phyloP scores from a whole-genome alignment of 1,140 invertebrate species.

The Heliconius himera region DNA sequence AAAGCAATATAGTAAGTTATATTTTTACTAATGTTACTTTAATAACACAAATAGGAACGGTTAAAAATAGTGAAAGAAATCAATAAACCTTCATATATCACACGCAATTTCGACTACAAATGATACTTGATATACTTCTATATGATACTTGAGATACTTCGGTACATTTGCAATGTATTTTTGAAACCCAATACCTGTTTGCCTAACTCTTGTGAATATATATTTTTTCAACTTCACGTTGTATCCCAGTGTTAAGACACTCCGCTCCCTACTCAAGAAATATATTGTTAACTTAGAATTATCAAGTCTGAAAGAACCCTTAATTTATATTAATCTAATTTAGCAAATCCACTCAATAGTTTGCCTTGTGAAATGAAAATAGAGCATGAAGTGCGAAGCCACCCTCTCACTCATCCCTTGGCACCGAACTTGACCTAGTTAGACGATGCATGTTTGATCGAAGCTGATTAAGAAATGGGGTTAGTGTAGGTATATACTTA shows the following conservation, averaged over 20 bases:
- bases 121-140: no score
- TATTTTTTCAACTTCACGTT: no score
- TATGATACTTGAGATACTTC: no score
- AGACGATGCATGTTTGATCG: conserved; percentile 41
- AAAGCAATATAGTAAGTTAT: background rate
- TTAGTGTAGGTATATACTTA: conserved; percentile 38
- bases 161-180: background rate
- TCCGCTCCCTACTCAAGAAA: no score
- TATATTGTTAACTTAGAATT: background rate
- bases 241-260: no score
- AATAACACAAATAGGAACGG: no score
- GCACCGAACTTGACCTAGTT: conserved; percentile 45
- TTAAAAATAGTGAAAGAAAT: background rate
- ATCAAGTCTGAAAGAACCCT: background rate
- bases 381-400: conserved; percentile 28
- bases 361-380: conserved; percentile 37
- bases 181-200: background rate
- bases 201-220: background rate
- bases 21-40: no score
- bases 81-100: background rate
- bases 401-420: conserved; percentile 34
- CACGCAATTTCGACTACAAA: background rate
- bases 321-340: conserved; percentile 17
- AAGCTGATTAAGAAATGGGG: conserved; percentile 47
- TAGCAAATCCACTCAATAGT: conserved; percentile 16